phyloP scores from a whole-genome alignment of 53 echinoderm and acorn worm species.

The Paelopatides confundens region DNA sequence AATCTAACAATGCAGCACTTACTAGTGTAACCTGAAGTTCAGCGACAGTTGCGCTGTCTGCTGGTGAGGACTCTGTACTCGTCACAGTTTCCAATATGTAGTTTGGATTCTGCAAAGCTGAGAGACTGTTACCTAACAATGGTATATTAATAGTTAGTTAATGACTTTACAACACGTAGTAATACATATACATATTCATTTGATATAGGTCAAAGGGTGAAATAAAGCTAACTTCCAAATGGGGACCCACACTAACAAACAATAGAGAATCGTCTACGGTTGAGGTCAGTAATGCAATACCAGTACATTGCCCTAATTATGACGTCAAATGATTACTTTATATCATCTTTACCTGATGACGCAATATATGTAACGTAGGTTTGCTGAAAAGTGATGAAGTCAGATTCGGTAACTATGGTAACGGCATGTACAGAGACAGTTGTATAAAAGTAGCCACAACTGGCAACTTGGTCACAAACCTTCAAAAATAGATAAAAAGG shows the following conservation, averaged over 20 bases:
- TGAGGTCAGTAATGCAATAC: no score
- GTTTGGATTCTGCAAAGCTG: constrained; percentile 9
- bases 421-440: neutral
- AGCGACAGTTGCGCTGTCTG: neutral
- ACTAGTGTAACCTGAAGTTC: neutral
- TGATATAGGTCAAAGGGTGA: no score
- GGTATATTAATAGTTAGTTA: no score
- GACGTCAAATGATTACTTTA: no score
- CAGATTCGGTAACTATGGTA: neutral
- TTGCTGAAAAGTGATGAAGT: neutral
- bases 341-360: neutral
- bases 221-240: no score
- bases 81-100: neutral
- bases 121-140: neutral
- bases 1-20: neutral
- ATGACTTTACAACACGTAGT: no score
- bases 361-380: constrained; percentile 7
- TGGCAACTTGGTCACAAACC: constrained; percentile 35
- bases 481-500: no score
- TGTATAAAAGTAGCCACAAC: neutral
- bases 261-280: no score
- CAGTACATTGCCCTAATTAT: no score
- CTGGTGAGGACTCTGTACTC: neutral
- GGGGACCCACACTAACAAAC: no score
- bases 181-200: no score